Conservation (phyloP, 2,113 vertebrate species). For the Dermatemys mawii region DNA sequence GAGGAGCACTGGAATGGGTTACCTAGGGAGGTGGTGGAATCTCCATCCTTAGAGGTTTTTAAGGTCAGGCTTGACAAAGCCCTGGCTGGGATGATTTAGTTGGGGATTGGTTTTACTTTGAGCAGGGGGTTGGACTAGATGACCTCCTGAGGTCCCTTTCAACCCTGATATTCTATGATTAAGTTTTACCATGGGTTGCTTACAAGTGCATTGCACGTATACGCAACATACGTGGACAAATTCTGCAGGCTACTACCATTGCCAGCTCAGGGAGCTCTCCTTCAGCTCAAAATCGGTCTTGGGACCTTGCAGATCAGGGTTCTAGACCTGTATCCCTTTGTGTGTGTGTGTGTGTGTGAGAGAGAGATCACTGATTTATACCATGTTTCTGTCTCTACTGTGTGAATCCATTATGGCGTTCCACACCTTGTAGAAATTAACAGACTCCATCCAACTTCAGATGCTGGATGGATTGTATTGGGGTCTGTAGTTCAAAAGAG, state of each 20-base stretch:
- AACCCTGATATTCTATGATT: too few relatives aligned
- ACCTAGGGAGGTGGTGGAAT: too few relatives aligned
- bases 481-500: fast-evolving
- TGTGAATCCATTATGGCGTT: neutral
- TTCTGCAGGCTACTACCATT: neutral
- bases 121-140: too few relatives aligned
- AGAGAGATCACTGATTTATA: neutral
- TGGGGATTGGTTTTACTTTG: too few relatives aligned
- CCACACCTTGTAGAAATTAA: neutral
- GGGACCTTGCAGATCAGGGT: neutral
- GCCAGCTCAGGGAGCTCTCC: neutral
- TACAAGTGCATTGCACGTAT: neutral
- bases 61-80: too few relatives aligned
- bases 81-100: too few relatives aligned
- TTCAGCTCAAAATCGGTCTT: neutral
- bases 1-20: too few relatives aligned
- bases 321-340: neutral
- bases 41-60: too few relatives aligned
- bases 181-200: neutral
- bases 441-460: neutral
- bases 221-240: neutral
- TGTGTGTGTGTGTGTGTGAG: neutral
- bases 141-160: too few relatives aligned
- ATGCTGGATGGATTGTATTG: neutral
- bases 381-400: neutral